phyloP scores from a whole-genome alignment of 1,140 invertebrate genomes.

The Dendrolimus punctatus region DNA sequence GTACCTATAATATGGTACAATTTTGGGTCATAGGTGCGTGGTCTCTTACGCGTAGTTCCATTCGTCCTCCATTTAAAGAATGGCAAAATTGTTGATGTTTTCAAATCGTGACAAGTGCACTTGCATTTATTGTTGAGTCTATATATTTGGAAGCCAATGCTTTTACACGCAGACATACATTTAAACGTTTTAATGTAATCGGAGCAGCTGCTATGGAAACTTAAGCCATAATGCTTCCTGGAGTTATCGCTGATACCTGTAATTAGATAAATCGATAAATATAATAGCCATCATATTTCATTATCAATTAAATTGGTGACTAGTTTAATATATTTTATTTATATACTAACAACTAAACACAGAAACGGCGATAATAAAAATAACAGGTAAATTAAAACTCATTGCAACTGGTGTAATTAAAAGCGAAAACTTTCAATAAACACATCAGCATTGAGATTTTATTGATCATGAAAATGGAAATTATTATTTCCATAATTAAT shows the following conservation, averaged over 20 bases:
- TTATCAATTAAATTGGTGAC: neutral
- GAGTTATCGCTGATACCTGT: conserved; percentile 19
- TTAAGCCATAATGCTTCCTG: conserved; percentile 49
- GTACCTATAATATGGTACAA: conserved; percentile 45
- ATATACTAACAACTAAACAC: no score
- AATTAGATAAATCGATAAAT: conserved; percentile 9
- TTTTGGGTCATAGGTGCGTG: conserved; percentile 29
- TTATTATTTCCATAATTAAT: no score
- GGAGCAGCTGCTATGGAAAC: conserved; percentile 32
- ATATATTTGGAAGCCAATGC: conserved; percentile 44
- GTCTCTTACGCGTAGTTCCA: conserved; percentile 34
- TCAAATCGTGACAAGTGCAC: conserved; percentile 49
- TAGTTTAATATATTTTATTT: no score
- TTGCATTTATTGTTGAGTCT: conserved; percentile 35
- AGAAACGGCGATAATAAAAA: no score
- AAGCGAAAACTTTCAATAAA: no score
- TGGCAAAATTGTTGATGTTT: conserved; percentile 37
- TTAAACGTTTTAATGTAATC: conserved; percentile 38
- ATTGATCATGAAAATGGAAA: no score
- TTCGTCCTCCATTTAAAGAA: conserved; percentile 51
- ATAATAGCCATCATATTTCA: neutral
- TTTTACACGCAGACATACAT: conserved; percentile 52
- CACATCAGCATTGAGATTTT: no score
- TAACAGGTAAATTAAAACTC: no score
- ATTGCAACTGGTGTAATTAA: no score